Conservation (phyloP, 2,113 vertebrate species). For the Numida meleagris region DNA sequence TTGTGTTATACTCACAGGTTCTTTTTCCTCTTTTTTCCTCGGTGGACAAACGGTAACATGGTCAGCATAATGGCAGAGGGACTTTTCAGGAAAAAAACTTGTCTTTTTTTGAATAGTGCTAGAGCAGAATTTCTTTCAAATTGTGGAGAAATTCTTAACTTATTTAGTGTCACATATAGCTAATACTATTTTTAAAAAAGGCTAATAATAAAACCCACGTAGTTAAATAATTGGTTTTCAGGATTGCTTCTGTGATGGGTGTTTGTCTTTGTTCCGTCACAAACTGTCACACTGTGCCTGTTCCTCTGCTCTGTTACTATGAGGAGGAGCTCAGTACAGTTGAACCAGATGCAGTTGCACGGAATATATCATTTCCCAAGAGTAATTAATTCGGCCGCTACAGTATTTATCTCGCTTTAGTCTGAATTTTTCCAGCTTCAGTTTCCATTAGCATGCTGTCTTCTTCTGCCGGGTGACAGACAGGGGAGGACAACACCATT, state of each 20-base stretch:
- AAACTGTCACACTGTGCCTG: background rate
- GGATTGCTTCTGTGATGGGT: background rate
- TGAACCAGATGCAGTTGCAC: background rate
- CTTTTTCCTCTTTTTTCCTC: background rate
- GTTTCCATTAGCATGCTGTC: background rate
- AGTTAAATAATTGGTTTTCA: slow-evolving; percentile 12
- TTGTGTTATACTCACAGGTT: background rate
- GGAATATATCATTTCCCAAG: background rate
- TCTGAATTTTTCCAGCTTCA: slow-evolving; percentile 28
- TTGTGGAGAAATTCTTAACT: background rate
- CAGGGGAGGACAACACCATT: background rate
- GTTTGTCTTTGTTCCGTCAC: slow-evolving; percentile 30
- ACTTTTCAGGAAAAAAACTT: background rate
- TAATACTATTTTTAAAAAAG: background rate
- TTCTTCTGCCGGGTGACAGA: background rate
- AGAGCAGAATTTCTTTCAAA: background rate
- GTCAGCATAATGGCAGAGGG: background rate
- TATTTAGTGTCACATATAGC: background rate
- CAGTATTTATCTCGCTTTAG: background rate
- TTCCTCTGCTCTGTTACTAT: background rate
- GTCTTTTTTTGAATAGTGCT: background rate
- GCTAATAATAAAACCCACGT: background rate
- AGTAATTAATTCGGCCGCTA: background rate
- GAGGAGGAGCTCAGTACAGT: background rate
- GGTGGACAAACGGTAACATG: background rate